phyloP scores from a whole-genome alignment of 2,113 vertebrate genomes.

The Ammodramus savannarum region DNA sequence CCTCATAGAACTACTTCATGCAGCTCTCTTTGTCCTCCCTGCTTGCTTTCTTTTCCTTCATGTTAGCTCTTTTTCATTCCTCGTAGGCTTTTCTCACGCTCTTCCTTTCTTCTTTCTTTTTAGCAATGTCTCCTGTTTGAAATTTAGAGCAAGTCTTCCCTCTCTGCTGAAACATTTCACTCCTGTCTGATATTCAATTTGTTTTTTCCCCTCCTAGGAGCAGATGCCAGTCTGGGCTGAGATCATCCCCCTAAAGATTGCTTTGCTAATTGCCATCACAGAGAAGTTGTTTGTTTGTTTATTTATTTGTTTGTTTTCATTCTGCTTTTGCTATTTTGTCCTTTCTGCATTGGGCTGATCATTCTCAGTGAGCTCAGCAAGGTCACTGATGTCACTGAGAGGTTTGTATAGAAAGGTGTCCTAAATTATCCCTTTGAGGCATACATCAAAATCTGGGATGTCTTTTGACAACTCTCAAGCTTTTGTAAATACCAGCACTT shows the following conservation, averaged over 20 bases:
- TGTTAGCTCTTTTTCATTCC: neutral
- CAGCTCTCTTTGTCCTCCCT: neutral
- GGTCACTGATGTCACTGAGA: neutral
- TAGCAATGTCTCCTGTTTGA: neutral
- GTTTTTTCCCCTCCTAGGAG: neutral
- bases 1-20: neutral
- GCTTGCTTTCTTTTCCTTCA: neutral
- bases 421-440: fast-evolving
- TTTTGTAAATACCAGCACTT: neutral
- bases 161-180: neutral
- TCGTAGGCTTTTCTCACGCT: neutral
- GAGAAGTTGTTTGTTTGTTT: neutral
- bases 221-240: neutral
- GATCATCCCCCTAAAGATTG: neutral
- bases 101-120: neutral
- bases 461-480: neutral
- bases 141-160: neutral
- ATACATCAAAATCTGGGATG: neutral
- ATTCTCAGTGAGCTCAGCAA: neutral
- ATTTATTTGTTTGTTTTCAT: neutral
- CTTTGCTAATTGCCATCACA: neutral
- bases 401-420: neutral
- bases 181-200: neutral
- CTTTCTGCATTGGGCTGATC: neutral
- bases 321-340: neutral